Evolutionary conservation across 2,888 invertebrate species (phyloP).

Genomic region (Hypomecis atomaria): DNA sequence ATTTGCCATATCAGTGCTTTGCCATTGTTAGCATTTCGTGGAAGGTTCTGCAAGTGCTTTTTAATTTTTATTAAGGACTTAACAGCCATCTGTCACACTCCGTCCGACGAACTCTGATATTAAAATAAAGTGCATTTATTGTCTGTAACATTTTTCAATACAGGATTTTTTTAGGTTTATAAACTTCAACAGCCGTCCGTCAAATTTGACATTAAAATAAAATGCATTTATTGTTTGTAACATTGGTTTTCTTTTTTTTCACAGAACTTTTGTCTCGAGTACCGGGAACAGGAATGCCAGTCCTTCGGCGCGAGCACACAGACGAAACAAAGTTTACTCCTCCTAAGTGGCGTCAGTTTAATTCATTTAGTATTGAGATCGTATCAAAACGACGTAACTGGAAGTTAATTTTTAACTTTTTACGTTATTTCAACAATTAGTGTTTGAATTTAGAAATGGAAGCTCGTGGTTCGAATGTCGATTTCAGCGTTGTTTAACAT

Average conservation of each 20-base stretch:
- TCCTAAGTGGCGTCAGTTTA: slow-evolving; percentile 57
- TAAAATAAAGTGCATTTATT: too few species aligned
- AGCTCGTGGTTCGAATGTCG: neutral
- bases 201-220: neutral
- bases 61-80: too few species aligned
- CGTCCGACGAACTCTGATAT: too few species aligned
- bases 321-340: slow-evolving; percentile 46
- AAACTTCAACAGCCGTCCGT: neutral
- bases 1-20: too few species aligned
- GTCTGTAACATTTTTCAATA: too few species aligned
- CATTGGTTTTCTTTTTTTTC: slow-evolving; percentile 44
- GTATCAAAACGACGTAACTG: slow-evolving; percentile 35
- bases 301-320: slow-evolving; percentile 48
- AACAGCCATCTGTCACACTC: too few species aligned
- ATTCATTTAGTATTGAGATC: slow-evolving; percentile 52
- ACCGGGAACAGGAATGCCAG: slow-evolving; percentile 73
- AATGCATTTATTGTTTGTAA: neutral
- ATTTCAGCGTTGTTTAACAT: slow-evolving; percentile 2
- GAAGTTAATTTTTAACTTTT: slow-evolving; percentile 41
- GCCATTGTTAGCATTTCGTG: too few species aligned
- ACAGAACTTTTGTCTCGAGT: slow-evolving; percentile 79
- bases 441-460: slow-evolving; percentile 1
- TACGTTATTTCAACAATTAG: slow-evolving; percentile 18
- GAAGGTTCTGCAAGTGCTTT: too few species aligned
- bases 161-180: too few species aligned